Percentiles rank a stretch among this genome's conserved stretches.
phyloP scores from a whole-genome alignment of 2,113 vertebrate species.

The Laticauda laticaudata region DNA sequence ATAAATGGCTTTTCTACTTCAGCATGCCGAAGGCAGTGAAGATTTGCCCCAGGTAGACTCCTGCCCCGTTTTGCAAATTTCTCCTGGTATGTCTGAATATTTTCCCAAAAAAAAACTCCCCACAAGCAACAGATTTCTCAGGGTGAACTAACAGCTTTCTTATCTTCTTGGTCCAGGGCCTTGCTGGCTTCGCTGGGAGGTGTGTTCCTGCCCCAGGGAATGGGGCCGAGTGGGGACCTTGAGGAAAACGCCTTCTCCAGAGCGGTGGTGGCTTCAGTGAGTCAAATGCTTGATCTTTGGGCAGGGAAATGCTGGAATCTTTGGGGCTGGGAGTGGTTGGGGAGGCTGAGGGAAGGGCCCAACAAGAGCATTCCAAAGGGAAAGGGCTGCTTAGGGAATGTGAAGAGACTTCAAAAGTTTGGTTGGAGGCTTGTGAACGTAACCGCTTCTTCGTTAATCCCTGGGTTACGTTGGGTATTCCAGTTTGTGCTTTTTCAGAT shows the following conservation, averaged over 20 bases:
- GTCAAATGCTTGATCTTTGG: slow-evolving; percentile 8
- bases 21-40: background rate
- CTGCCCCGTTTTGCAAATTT: background rate
- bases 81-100: too few species aligned
- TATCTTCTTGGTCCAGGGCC: slow-evolving; percentile 41
- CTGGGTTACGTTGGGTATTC: background rate
- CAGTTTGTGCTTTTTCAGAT: background rate
- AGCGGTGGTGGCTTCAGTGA: slow-evolving; percentile 62
- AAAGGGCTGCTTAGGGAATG: too few species aligned
- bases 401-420: background rate
- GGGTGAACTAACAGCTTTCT: background rate
- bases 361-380: background rate
- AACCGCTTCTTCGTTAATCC: background rate
- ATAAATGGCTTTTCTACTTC: background rate
- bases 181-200: slow-evolving; percentile 66
- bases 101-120: background rate
- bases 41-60: background rate
- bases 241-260: background rate
- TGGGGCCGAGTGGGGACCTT: background rate
- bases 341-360: fast-evolving
- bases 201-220: slow-evolving; percentile 66
- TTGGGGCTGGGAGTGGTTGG: background rate
- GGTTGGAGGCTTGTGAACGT: background rate
- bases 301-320: background rate
- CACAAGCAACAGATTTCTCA: background rate